These are phyloP conservation scores for Caenorhabditis inopinata DNA, from an alignment of 1,140 invertebrate species.

Conservation along the genomic window DNA sequence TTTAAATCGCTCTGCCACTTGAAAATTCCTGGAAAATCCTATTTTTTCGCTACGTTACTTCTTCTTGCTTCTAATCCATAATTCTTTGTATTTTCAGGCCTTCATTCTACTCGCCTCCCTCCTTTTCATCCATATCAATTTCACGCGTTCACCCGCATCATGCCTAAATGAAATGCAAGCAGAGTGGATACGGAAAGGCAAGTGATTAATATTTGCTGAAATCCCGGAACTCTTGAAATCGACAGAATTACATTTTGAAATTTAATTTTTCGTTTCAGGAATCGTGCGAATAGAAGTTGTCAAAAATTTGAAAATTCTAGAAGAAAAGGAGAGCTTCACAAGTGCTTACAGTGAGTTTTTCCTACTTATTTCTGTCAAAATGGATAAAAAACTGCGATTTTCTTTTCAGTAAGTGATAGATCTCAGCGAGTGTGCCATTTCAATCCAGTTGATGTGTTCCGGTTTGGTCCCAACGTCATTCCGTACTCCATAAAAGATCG, in stretches of 20 bases:
- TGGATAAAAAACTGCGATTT: background rate
- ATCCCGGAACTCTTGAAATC: too few relatives aligned
- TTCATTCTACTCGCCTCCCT: constrained; percentile 84
- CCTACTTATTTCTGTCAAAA: background rate
- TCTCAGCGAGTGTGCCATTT: constrained; percentile 29
- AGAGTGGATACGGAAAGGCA: constrained; percentile 83
- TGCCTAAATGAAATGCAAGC: constrained; percentile 86
- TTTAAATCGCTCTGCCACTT: too few relatives aligned
- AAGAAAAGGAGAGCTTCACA: constrained; percentile 30
- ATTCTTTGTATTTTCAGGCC: constrained; percentile 72
- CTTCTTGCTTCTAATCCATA: background rate
- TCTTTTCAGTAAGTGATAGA: background rate
- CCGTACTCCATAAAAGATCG: background rate
- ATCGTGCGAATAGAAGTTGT: constrained; percentile 93
- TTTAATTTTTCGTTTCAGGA: too few relatives aligned
- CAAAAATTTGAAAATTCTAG: constrained; percentile 69
- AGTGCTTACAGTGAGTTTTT: constrained; percentile 14
- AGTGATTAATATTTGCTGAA: too few relatives aligned
- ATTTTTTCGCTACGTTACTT: too few relatives aligned
- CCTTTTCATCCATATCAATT: constrained; percentile 89
- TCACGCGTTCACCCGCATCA: constrained; percentile 86
- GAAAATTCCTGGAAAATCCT: too few relatives aligned
- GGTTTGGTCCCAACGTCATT: constrained; percentile 1
- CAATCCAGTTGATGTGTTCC: constrained; percentile 30
- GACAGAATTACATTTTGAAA: too few relatives aligned